A percentile compares a stretch with the other conserved stretches of the same genome.
Evolutionary conservation across 2,888 invertebrate species (phyloP).

Genomic region (Venustoraphidia nigricollis): DNA sequence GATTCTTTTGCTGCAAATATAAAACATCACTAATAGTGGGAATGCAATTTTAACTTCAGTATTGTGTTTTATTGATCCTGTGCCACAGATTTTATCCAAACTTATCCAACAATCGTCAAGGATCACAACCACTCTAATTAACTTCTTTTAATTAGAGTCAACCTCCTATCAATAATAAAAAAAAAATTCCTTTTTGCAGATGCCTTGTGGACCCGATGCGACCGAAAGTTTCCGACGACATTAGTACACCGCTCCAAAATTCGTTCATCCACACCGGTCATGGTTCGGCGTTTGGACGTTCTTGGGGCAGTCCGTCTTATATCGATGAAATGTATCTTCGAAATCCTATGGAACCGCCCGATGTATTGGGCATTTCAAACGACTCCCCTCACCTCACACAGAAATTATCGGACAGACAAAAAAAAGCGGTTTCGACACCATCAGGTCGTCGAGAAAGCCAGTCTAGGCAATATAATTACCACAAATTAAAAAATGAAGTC

Average conservation of each 20-base stretch:
- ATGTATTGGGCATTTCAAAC: slow-evolving; percentile 34
- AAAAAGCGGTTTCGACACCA: slow-evolving; percentile 26
- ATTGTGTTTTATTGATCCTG: too few species aligned
- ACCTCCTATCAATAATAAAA: too few species aligned
- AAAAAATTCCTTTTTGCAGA: slow-evolving; percentile 18
- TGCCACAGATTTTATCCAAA: too few species aligned
- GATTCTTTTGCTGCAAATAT: too few species aligned
- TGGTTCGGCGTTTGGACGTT: slow-evolving; percentile 55
- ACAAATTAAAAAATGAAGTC: slow-evolving; percentile 61
- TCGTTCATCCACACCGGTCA: slow-evolving; percentile 74
- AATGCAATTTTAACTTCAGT: too few species aligned
- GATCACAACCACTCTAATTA: too few species aligned
- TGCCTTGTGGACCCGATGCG: slow-evolving; percentile 55
- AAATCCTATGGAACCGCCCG: slow-evolving; percentile 60
- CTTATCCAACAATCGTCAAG: too few species aligned
- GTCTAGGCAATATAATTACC: slow-evolving; percentile 63
- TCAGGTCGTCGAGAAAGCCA: slow-evolving; percentile 20
- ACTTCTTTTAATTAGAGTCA: too few species aligned
- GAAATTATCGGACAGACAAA: slow-evolving; percentile 29
- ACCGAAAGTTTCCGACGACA: slow-evolving; percentile 50
- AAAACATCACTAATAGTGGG: too few species aligned
- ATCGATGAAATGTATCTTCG: slow-evolving; percentile 66
- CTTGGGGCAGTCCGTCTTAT: slow-evolving; percentile 69
- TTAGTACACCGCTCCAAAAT: slow-evolving; percentile 63
- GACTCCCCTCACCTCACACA: slow-evolving; percentile 21